Conservation (phyloP, 2,113 vertebrate species). For the Antennarius striatus region DNA sequence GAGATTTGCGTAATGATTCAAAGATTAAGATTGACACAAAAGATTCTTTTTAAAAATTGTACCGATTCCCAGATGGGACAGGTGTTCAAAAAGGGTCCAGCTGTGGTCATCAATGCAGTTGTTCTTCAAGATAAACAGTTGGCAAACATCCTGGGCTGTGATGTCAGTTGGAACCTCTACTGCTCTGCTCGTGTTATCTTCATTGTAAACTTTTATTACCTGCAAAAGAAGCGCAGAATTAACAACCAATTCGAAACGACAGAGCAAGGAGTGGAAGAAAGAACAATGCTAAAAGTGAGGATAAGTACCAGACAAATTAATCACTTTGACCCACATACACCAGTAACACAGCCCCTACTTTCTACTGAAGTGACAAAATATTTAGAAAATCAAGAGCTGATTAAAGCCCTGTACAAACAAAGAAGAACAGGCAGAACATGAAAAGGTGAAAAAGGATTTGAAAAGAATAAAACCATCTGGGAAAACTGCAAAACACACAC, state of each 20-base stretch:
- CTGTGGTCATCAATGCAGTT: conserved; percentile 92
- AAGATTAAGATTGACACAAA: no score
- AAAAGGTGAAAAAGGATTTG: conserved; percentile 1
- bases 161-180: conserved; percentile 93
- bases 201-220: conserved; percentile 96
- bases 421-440: neutral
- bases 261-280: neutral
- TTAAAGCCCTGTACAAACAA: no score
- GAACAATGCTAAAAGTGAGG: no score
- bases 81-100: conserved; percentile 95
- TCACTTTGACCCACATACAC: conserved; percentile 22
- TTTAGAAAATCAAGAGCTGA: no score
- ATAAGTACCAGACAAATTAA: conserved; percentile 9
- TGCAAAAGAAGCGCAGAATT: conserved; percentile 63
- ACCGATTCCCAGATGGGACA: conserved; percentile 85
- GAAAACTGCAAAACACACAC: neutral
- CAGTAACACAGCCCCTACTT: neutral
- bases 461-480: neutral
- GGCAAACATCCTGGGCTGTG: conserved; percentile 92
- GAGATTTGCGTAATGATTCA: neutral
- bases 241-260: neutral
- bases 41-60: conserved; percentile 43
- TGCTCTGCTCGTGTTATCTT: conserved; percentile 92
- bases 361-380: conserved; percentile 7
- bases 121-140: conserved; percentile 93